phyloP scores from a whole-genome alignment of 2,888 invertebrate species.

The Lasioglossum zephyrum region DNA sequence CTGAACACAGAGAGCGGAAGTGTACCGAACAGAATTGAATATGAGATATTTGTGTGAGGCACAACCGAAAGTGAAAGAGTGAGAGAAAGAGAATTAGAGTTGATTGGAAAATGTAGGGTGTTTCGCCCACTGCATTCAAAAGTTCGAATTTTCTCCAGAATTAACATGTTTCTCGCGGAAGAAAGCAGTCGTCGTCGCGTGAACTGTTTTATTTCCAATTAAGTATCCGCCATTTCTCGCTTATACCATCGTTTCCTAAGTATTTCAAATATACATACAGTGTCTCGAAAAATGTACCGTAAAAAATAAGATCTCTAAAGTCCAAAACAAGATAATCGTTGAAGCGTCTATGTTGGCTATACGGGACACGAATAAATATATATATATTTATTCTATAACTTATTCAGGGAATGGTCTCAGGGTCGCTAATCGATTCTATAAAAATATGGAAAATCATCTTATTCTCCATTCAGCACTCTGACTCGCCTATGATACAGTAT shows the following conservation, averaged over 20 bases:
- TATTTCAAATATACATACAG: slow-evolving; percentile 35
- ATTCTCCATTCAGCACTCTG: slow-evolving; percentile 18
- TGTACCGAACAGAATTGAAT: not conserved
- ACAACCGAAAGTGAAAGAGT: not conserved
- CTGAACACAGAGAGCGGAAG: slow-evolving; percentile 1
- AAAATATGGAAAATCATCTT: slow-evolving; percentile 53
- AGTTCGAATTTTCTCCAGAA: slow-evolving; percentile 3
- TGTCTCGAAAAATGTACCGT: slow-evolving; percentile 30
- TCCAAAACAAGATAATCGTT: slow-evolving; percentile 22
- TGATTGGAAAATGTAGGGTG: not conserved
- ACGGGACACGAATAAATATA: not conserved
- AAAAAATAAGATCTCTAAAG: slow-evolving; percentile 22
- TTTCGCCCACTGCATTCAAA: not conserved
- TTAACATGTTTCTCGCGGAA: not conserved
- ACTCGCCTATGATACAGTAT: slow-evolving; percentile 24
- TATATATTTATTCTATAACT: slow-evolving; percentile 10
- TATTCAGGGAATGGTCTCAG: slow-evolving; percentile 17
- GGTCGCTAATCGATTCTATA: slow-evolving; percentile 47
- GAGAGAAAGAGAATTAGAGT: not conserved
- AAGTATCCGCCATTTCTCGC: slow-evolving; percentile 50
- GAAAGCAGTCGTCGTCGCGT: not conserved
- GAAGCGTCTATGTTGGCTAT: slow-evolving; percentile 24
- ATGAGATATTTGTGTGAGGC: not conserved
- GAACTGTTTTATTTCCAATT: slow-evolving; percentile 22
- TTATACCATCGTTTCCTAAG: slow-evolving; percentile 50